A percentile compares a stretch with the other conserved stretches of the same genome.
These are phyloP conservation scores for Monarcha castaneiventris DNA, from an alignment of 2,113 vertebrate species.

Conservation along the genomic window DNA sequence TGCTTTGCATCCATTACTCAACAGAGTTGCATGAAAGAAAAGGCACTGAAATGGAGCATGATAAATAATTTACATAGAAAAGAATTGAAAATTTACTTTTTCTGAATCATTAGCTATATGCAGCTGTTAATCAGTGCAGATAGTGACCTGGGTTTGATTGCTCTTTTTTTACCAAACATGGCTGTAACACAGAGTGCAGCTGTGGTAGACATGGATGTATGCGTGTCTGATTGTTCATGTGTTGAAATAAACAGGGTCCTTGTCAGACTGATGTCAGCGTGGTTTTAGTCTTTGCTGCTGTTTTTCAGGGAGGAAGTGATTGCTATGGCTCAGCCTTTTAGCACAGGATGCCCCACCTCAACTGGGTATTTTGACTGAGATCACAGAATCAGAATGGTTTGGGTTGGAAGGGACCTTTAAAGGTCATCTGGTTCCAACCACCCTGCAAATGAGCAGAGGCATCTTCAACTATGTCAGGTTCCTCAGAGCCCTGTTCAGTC, in stretches of 20 bases:
- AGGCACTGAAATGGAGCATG: not conserved
- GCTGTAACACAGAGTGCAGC: not conserved
- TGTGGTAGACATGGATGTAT: not conserved
- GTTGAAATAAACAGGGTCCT: not conserved
- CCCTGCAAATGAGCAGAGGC: not conserved
- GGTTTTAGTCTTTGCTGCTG: not conserved
- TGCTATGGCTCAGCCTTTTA: conserved; percentile 1
- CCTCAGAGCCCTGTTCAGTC: not conserved
- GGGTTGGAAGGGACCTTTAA: not conserved
- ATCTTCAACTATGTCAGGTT: not conserved
- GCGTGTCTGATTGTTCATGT: not conserved
- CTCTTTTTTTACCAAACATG: not conserved
- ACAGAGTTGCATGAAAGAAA: not conserved
- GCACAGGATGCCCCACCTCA: conserved; percentile 8
- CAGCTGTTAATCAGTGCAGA: not conserved
- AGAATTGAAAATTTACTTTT: conserved; percentile 1
- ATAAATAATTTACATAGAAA: not conserved
- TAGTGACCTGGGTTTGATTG: not conserved
- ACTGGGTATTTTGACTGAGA: not conserved
- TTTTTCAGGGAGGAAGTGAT: not conserved
- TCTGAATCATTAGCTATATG: not conserved
- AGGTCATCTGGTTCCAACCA: not conserved
- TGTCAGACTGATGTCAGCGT: not conserved
- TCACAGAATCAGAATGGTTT: not conserved
- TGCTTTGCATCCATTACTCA: not conserved